A percentile compares a stretch with the other conserved stretches of the same genome.
phyloP scores from a whole-genome alignment of 1,140 invertebrate species.

The Bilobella aurantiaca region DNA sequence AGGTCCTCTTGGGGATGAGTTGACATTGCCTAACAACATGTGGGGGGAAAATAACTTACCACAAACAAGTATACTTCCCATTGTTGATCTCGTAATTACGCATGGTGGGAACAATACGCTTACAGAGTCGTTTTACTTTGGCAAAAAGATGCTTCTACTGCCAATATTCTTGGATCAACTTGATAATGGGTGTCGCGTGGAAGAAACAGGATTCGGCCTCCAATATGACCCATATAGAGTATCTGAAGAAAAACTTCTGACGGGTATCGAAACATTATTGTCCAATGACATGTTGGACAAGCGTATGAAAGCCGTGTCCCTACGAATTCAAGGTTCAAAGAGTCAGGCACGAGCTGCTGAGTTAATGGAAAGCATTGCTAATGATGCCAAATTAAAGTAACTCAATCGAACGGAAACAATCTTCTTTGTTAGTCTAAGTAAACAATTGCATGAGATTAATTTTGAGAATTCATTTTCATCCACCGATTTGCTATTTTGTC shows the following conservation, averaged over 20 bases:
- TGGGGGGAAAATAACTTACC: neutral
- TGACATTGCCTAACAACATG: neutral
- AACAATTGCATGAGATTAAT: too few species aligned
- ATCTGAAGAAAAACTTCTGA: neutral
- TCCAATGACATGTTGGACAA: neutral
- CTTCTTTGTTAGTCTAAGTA: too few species aligned
- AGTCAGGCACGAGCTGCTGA: too few species aligned
- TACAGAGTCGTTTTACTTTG: conserved; percentile 7
- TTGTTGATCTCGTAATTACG: neutral
- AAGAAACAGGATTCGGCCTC: conserved; percentile 1
- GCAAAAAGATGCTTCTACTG: neutral
- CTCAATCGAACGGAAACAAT: too few species aligned
- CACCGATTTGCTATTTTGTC: too few species aligned
- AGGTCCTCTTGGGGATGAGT: neutral
- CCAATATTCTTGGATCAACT: conserved; percentile 1
- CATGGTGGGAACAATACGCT: conserved; percentile 8
- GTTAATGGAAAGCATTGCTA: too few species aligned
- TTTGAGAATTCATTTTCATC: too few species aligned
- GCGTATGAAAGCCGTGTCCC: neutral
- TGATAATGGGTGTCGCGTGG: conserved; percentile 3
- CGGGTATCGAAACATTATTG: neutral
- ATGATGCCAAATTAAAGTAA: too few species aligned
- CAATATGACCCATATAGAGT: neutral
- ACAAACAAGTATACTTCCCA: neutral
- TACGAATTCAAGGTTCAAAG: neutral